Evolutionary conservation across 2,888 invertebrate genomes (phyloP), one percentile per base, ranked within the genome.

Genomic region (Lordiphosa andalusiaca): DNA sequence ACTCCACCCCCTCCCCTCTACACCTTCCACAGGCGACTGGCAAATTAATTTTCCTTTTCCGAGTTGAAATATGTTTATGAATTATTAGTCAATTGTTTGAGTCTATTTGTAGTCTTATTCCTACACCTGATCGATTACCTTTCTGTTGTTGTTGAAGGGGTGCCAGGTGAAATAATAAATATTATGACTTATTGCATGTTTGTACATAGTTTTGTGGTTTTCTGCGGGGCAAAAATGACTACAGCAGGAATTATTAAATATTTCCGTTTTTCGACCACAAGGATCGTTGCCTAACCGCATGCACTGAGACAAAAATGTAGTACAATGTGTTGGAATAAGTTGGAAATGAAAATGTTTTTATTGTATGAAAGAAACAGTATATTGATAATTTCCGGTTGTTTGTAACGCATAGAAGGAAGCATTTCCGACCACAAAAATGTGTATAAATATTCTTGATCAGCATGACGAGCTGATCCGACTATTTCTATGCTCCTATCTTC

Each of bases 111-210:
- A 30, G 30, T 9, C 30, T 30, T 30, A 30, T 30, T 30, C 3
- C 30, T 30, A 30, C 80, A 81, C 80, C 80, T 81, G 80, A 81
- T 81, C 80, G 84, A 81, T 81, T 81, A 81, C 57, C 48, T 41
- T 44, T 52, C 53, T 47, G 40, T 4, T 35, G 10, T 23, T 12
- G 13, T 25, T 10, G 33, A 50, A 37, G 40, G 7, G 30, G 51
- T 30, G 46, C 38, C 42, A 50, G 52, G 51, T 46, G 48, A 41
- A 66, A 64, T 52, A 58, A 58, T 61, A 61, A 68, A 63, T 60
- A 73, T 74, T 71, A 71, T 80, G 80, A 84, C 84, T 84, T 70
- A 78, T 82, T 71, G 81, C 81, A 82, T 82, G 81, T 82, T 70
- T 65, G 71, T 59, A 61, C 55, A 78, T 69, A 74, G 82, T 73